Base-by-base conservation (phyloP, 2,888 invertebrate genomes). In the Trichogramma dendrolimi region DNA sequence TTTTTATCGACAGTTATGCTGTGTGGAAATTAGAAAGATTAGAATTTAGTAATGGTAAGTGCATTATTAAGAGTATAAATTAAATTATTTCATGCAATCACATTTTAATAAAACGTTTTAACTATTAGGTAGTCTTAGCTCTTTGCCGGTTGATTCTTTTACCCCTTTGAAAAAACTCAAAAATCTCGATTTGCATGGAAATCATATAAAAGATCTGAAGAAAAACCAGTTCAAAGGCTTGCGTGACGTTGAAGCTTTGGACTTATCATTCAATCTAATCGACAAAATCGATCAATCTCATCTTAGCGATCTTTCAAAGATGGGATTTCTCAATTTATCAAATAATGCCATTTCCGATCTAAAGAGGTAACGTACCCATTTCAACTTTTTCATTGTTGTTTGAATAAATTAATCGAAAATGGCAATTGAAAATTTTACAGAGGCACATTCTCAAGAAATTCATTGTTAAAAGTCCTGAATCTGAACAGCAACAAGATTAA, bases 371-470 rank as follows among this genome's bases (percentile, higher is more conserved):
- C 47, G n/a, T 42, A 38, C 4, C 10, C 1, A 41, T 38, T 6
- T 4, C 7, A 42, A 38, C 4, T n/a, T 42, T 10, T 27, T 27
- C 27, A 27, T 53, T 41, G 10, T 4, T 46, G 41, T 3, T 40
- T 39, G 63, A 51, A 38, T 14, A 40, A 50, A 48, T 46, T 52
- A 42, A 27, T 39, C 11, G 46, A 47, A 48, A 52, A 43, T 54
- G 44, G 41, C 47, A 42, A 27, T 42, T 51, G 44, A 14, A 14
- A 14, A 6, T 49, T 50, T 60, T 58, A 3, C 78, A 90, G 94
- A 63, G 94, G 93, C n/a, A 90, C 92, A 64, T 94, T 95, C 73
- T 91, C 93, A 0, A 84, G 94, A 57, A 95, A 94, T 73, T 87
- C 91, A 0, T 85, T 94, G 0, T 80, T 95, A 14, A 88, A 89